Evolutionary conservation across 2,113 vertebrate species (phyloP).

Genomic region (Pantherophis guttatus): DNA sequence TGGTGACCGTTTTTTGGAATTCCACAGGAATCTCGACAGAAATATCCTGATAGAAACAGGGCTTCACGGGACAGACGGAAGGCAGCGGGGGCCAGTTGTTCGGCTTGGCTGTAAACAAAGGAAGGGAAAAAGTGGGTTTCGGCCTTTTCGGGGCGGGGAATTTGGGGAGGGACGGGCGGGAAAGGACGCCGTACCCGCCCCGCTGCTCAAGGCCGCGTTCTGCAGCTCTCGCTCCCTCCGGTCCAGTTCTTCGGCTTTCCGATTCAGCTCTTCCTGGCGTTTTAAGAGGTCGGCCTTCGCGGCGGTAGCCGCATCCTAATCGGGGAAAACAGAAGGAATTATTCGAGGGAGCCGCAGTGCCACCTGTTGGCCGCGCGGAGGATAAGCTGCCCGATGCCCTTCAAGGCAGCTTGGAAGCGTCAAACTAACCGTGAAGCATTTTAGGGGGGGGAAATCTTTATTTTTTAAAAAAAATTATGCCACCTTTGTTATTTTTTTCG

Average conservation of each 20-base stretch:
- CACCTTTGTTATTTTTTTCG: too few relatives aligned
- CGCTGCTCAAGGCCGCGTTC: slow-evolving; percentile 75
- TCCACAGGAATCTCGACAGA: slow-evolving; percentile 85
- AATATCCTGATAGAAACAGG: slow-evolving; percentile 97
- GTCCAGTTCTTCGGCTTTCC: slow-evolving; percentile 89
- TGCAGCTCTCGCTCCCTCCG: slow-evolving; percentile 87
- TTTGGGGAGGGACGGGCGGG: accelerated
- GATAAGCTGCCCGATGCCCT: neutral
- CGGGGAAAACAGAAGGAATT: accelerated
- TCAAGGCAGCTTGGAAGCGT: neutral
- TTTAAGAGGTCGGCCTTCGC: slow-evolving; percentile 85
- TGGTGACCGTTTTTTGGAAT: slow-evolving; percentile 88
- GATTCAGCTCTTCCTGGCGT: slow-evolving; percentile 93
- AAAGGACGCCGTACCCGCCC: slow-evolving; percentile 68
- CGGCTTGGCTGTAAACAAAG: slow-evolving; percentile 69
- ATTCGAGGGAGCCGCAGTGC: neutral
- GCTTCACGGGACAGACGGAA: slow-evolving; percentile 87
- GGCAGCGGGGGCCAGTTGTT: slow-evolving; percentile 97
- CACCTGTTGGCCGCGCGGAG: accelerated
- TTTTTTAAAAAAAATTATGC: too few relatives aligned
- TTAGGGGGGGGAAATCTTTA: too few relatives aligned
- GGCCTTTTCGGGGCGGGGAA: too few relatives aligned
- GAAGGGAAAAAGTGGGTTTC: too few relatives aligned
- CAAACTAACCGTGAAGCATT: neutral
- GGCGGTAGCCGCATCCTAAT: slow-evolving; percentile 66